Evolutionary conservation across 2,113 vertebrate genomes (phyloP), one percentile per base, ranked within the genome.

Genomic region (Entomyzon cyanotis): DNA sequence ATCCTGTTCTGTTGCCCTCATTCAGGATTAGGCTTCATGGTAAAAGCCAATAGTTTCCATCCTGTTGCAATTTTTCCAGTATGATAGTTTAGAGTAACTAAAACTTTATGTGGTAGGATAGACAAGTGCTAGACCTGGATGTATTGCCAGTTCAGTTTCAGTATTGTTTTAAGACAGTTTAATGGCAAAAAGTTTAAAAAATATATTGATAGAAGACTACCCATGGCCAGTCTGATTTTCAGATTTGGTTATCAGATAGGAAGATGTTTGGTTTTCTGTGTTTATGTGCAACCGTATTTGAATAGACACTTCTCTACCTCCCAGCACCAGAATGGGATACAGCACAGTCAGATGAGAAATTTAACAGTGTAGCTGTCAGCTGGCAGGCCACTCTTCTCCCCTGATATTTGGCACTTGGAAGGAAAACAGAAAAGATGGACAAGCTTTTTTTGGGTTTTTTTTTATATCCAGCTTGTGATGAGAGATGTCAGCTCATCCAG

Each of bases 361-460:
- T 23, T 56, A 74, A 20, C 25, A 39, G 28, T 37, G 17, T 67
- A 52, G 18, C 53, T 70, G 17, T 74, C 42, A 41, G n/a, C n/a
- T 75, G 50, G 28, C 64, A 87, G 28, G 35, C 25, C 30, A 17
- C 89, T 47, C 16, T 63, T 60, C 50, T 60, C 22, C 33, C 10
- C 37, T 19, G 10, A 30, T 2, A 31, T 69, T 95, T 78, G 69
- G 18, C 37, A 78, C 13, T 58, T 37, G 7, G 19, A 93, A 78
- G 31, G 39, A 78, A 75, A 90, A 82, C 47, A 46, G 23, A 69
- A 52, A 56, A 65, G 24, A 31, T 55, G 5, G 49, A 39, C 27
- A 64, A 12, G 1, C 2, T 1, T 5, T 9, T 46, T 83, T 59
- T 12, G 1, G 3, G 1, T 5, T 9, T 46, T 83, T 59, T 85